phyloP scores from a whole-genome alignment of 2,888 invertebrate genomes.

The Agrotis puta region DNA sequence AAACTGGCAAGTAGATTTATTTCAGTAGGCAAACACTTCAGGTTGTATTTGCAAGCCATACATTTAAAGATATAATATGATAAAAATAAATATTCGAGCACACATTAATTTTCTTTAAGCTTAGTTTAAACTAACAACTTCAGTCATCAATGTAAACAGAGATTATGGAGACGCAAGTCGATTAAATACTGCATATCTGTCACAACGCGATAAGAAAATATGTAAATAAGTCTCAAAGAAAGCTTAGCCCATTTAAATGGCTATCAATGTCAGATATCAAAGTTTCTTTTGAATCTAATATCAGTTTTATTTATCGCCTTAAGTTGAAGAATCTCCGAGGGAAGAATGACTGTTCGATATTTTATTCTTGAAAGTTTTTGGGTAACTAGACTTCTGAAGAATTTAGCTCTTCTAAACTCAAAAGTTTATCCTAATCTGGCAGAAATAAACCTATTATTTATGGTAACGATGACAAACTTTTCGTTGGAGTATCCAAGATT shows the following conservation, averaged over 20 bases:
- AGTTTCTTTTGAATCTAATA: slow-evolving; percentile 50
- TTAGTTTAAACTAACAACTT: slow-evolving; percentile 49
- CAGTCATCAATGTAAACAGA: slow-evolving; percentile 59
- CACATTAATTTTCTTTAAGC: too few species aligned
- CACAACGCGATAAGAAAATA: slow-evolving; percentile 53
- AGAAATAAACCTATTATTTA: background rate
- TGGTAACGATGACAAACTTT: background rate
- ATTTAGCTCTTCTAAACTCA: slow-evolving; percentile 13
- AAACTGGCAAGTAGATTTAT: slow-evolving; percentile 27
- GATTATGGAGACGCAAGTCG: slow-evolving; percentile 58
- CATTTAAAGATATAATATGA: too few species aligned
- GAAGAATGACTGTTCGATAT: slow-evolving; percentile 51
- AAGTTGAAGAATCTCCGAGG: slow-evolving; percentile 48
- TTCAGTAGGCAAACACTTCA: slow-evolving; percentile 40
- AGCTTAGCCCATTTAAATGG: slow-evolving; percentile 56
- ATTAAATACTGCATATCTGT: slow-evolving; percentile 56
- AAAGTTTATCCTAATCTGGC: slow-evolving; percentile 30
- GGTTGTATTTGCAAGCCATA: slow-evolving; percentile 40
- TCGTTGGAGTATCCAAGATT: background rate
- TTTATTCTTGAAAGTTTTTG: slow-evolving; percentile 38
- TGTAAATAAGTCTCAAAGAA: slow-evolving; percentile 60
- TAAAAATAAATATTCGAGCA: too few species aligned
- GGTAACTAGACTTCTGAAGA: slow-evolving; percentile 23
- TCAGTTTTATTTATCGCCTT: slow-evolving; percentile 43
- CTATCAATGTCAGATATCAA: slow-evolving; percentile 53